Evolutionary conservation across 2,113 vertebrate genomes (phyloP).

Genomic region (Rhodinocichla rosea): DNA sequence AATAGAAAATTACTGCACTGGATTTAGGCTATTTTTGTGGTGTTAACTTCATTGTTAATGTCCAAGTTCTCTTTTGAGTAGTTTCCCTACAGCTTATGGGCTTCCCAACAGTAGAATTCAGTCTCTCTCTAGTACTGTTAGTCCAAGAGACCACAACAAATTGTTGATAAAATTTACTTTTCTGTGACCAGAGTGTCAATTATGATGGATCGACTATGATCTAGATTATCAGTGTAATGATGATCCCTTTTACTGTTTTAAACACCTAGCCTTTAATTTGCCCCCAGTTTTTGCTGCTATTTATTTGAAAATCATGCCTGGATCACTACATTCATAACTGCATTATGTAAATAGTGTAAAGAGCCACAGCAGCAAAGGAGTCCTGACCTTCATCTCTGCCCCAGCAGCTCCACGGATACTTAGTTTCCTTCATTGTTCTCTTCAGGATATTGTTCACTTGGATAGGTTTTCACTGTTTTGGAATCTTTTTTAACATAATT

Average conservation of each 20-base stretch:
- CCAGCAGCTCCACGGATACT: not conserved
- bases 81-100: not conserved
- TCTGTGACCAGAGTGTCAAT: not conserved
- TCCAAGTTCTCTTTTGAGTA: not conserved
- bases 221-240: not conserved
- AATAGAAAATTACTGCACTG: not conserved
- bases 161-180: not conserved
- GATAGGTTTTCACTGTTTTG: not conserved
- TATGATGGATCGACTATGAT: not conserved
- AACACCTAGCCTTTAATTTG: not conserved
- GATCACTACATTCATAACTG: not conserved
- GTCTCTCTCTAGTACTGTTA: not conserved
- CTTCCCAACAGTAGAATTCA: not conserved
- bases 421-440: constrained; percentile 35
- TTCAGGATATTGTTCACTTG: not conserved
- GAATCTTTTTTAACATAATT: constrained; percentile 49
- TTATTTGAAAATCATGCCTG: not conserved
- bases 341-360: not conserved
- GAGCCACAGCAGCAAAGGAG: not conserved
- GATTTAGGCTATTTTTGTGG: not conserved
- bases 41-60: not conserved
- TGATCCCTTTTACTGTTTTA: not conserved
- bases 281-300: not conserved
- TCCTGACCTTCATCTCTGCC: not conserved
- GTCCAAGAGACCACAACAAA: not conserved